Conservation (phyloP, 2,888 invertebrate genomes). For the Polia nebulosa region DNA sequence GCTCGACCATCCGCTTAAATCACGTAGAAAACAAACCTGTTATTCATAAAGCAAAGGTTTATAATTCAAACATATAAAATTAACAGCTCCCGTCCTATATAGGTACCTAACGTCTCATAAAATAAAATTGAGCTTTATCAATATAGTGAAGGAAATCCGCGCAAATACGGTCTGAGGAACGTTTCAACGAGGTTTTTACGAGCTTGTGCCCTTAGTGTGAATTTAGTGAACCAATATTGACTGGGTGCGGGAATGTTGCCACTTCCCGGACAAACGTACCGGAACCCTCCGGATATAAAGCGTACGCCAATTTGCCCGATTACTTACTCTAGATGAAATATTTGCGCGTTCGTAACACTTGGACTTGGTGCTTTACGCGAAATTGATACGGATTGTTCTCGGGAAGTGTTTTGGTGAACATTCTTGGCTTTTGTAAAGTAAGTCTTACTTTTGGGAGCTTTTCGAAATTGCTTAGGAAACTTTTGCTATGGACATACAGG, state of each 20-base stretch:
- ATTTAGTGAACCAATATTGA: slow-evolving; percentile 82
- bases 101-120: slow-evolving; percentile 21
- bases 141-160: slow-evolving; percentile 42
- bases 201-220: slow-evolving; percentile 54
- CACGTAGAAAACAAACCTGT: too few relatives aligned
- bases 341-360: slow-evolving; percentile 59
- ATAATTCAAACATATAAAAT: slow-evolving; percentile 2
- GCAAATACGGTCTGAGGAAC: slow-evolving; percentile 38
- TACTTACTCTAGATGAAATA: slow-evolving; percentile 74
- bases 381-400: slow-evolving; percentile 46
- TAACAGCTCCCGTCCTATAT: slow-evolving; percentile 14
- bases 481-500: too few relatives aligned
- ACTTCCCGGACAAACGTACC: slow-evolving; percentile 72
- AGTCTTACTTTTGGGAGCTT: not conserved
- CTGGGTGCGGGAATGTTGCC: slow-evolving; percentile 68
- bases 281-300: slow-evolving; percentile 72
- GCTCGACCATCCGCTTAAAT: too few relatives aligned
- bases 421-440: not conserved
- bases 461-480: not conserved
- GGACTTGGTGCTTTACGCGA: slow-evolving; percentile 46
- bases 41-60: not conserved
- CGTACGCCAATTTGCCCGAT: slow-evolving; percentile 71
- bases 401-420: slow-evolving; percentile 16
- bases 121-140: slow-evolving; percentile 42
- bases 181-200: slow-evolving; percentile 57